phyloP scores from a whole-genome alignment of 2,888 invertebrate species.

The Polylopha cassiicola region DNA sequence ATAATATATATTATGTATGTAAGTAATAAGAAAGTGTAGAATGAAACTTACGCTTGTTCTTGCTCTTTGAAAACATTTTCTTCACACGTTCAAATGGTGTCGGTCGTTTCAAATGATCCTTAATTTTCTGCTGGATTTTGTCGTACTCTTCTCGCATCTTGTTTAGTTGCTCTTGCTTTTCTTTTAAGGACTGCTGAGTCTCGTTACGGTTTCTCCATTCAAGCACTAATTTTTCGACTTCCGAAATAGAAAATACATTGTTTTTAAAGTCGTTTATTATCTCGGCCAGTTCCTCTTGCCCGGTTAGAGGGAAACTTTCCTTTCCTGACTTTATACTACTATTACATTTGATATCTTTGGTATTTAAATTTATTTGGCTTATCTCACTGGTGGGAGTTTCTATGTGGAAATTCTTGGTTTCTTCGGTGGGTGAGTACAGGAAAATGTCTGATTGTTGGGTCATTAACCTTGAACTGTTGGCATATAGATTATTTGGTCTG shows the following conservation, averaged over 20 bases:
- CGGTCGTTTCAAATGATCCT: slow-evolving; percentile 84
- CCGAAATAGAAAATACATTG: slow-evolving; percentile 89
- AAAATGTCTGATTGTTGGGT: slow-evolving; percentile 66
- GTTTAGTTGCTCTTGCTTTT: slow-evolving; percentile 88
- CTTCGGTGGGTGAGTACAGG: slow-evolving; percentile 72
- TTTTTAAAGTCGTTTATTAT: slow-evolving; percentile 94
- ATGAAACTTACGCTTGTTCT: slow-evolving; percentile 64
- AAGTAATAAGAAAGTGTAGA: too few relatives aligned
- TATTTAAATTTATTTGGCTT: slow-evolving; percentile 66
- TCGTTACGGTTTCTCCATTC: slow-evolving; percentile 92
- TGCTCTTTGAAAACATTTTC: slow-evolving; percentile 83
- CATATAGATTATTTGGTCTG: slow-evolving; percentile 67
- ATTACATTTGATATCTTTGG: slow-evolving; percentile 57
- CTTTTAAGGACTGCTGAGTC: slow-evolving; percentile 89
- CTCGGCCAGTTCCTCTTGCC: slow-evolving; percentile 88
- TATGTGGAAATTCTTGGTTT: slow-evolving; percentile 63
- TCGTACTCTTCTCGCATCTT: slow-evolving; percentile 90
- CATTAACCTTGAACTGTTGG: slow-evolving; percentile 63
- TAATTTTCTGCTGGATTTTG: slow-evolving; percentile 86
- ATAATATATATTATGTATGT: not conserved
- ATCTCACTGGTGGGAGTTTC: slow-evolving; percentile 73
- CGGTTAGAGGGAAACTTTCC: slow-evolving; percentile 59
- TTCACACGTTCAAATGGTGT: slow-evolving; percentile 88
- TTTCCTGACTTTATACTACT: slow-evolving; percentile 65
- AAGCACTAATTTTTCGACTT: slow-evolving; percentile 90